Conservation (phyloP, 2,888 invertebrate species). For the Candidula unifasciata region DNA sequence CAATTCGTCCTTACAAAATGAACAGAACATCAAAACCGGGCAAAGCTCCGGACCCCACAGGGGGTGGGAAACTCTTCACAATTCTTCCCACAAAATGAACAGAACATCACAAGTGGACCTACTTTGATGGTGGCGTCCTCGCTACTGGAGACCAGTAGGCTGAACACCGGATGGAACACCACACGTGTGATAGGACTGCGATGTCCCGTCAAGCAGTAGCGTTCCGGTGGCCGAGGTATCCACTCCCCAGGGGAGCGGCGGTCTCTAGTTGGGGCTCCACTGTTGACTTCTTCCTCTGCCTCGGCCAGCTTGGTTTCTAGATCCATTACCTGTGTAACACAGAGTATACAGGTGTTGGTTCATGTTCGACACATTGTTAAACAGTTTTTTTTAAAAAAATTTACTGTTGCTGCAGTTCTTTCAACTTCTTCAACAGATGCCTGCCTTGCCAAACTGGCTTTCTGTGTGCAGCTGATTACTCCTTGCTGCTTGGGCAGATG, state of each 20-base stretch:
- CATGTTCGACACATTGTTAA: too few species aligned
- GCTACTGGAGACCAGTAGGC: conserved; percentile 96
- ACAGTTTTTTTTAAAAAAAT: too few species aligned
- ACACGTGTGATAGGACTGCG: conserved; percentile 97
- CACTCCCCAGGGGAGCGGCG: conserved; percentile 98
- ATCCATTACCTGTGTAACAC: conserved; percentile 87
- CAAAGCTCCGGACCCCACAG: too few species aligned
- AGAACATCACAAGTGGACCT: conserved; percentile 8
- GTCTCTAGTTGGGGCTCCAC: conserved; percentile 96
- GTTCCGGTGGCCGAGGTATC: conserved; percentile 99
- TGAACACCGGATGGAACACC: conserved; percentile 98
- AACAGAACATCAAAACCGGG: too few species aligned
- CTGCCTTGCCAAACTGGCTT: too few species aligned
- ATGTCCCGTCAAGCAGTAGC: conserved; percentile 95
- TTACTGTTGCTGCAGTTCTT: background rate
- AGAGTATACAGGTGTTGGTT: background rate
- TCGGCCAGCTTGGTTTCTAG: conserved; percentile 97
- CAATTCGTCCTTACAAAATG: too few species aligned
- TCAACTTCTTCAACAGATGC: too few species aligned
- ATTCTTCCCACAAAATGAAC: too few species aligned
- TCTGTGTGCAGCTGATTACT: too few species aligned
- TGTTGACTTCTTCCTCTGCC: conserved; percentile 93
- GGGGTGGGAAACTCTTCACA: too few species aligned
- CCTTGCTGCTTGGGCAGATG: too few species aligned
- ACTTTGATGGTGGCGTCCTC: conserved; percentile 95